These are phyloP conservation scores for Riparia riparia DNA, from an alignment of 2,113 vertebrate genomes.

Conservation along the genomic window DNA sequence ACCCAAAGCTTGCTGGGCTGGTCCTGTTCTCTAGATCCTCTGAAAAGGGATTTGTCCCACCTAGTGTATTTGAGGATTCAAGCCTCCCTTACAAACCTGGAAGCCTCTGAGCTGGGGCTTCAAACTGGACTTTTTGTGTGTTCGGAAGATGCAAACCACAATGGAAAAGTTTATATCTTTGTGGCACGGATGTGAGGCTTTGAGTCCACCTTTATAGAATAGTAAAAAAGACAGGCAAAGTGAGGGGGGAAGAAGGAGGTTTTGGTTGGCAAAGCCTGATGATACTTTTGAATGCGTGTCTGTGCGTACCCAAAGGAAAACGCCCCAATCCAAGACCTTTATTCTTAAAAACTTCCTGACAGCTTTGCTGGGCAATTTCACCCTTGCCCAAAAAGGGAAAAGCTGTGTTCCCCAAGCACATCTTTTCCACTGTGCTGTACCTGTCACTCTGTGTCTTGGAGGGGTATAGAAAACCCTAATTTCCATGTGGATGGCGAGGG, in stretches of 20 bases:
- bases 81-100: not conserved
- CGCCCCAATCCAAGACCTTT: fast-evolving
- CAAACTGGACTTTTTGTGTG: not conserved
- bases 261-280: not conserved
- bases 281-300: fast-evolving
- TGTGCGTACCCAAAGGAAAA: not conserved
- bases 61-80: not conserved
- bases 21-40: not conserved
- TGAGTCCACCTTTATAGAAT: not conserved
- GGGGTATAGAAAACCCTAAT: not conserved
- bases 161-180: not conserved
- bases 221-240: not conserved
- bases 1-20: not conserved
- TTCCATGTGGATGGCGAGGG: not conserved
- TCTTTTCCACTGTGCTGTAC: fast-evolving
- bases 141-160: not conserved
- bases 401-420: not conserved
- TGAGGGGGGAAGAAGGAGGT: not conserved
- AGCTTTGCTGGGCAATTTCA: not conserved
- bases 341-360: not conserved
- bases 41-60: not conserved
- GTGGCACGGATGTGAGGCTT: not conserved
- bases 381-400: not conserved
- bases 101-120: not conserved
- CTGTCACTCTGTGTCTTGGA: not conserved